Base-by-base conservation (phyloP, 2,113 vertebrate genomes). In the Ceuthmochares aereus region DNA sequence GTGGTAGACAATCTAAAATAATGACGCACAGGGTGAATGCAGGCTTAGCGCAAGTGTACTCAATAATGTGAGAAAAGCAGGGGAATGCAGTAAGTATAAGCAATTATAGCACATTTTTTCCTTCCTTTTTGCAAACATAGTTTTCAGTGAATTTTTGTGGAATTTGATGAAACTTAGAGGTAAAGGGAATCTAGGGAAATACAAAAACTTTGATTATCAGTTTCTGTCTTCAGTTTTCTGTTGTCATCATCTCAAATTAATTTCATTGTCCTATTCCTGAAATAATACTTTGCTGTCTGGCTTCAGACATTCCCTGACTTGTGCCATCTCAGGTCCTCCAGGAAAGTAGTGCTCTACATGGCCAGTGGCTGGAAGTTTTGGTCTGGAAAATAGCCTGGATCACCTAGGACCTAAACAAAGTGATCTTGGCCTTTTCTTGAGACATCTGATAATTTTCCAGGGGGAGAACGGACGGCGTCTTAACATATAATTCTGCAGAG, bases 321-420 rank as follows among this genome's bases (percentile, higher is more conserved):
- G 26, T 7, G 36, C 12, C 9, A 14, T 81, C 59, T 69, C 9
- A 45, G 43, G 7, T 62, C 23, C 30, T 81, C 17, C 9, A 40
- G 86, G 25, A 36, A 62, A 43, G 37, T 29, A 22, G 21, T 29
- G 40, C 37, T 60, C 68, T 66, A 3, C 25, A 17, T 55, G 22
- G 49, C 25, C 20, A 25, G 43, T 1, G 2, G 6, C 52, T 30
- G 10, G 7, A 29, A 3, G 2, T 3, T 43, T 89, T 62, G 7
- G 8, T 36, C 72, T 56, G 30, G 30, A 72, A 72, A 72, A 52
- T 40, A 40, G 3, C 36, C 15, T 64, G 67, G 14, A 19, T 66
- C 36, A 37, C 7, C 16, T 21, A 66, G n/a, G 7, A 51, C 19
- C 60, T 84, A 18, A 82, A 66, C 19, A 36, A 68, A 64, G 27